Base-by-base conservation (phyloP, 1,140 invertebrate species). In the Hylaeus anthracinus region DNA sequence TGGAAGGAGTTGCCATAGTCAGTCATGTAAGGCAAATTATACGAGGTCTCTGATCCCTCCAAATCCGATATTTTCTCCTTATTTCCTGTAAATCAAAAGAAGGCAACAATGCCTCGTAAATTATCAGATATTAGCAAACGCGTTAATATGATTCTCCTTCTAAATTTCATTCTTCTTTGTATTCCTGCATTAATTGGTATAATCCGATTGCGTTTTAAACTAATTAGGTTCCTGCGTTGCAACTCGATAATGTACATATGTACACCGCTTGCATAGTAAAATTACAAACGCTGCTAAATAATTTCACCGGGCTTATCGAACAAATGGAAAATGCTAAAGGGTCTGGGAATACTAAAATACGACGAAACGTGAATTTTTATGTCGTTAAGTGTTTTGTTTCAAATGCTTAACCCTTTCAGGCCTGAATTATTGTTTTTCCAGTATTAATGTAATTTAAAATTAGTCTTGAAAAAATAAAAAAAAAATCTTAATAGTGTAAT, bases 31-130 rank as follows among this genome's bases (percentile, higher is more conserved):
- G 26, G 1, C 0, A 39, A 56, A 14, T 3, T 48, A 26, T 81
- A 71, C 1, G 53, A 3, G 15, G 82, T 51, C 5, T 86, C 78
- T 0, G 84, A 72, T 39, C 1, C 45, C n/a, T 81, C 67, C 45
- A 86, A 58, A 73, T 86, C 82, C 26, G 39, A 37, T 0, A 1
- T 1, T 3, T 71, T 26, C n/a, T 61, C 55, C 6, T 26, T 26
- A 26, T 81, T 15, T 61, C 9, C 65, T 86, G 53, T n/a, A 67
- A 60, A 51, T 26, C 26, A 39, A 64, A 58, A 77, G 12, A 60
- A 66, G 5, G 14, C 51, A 39, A 41, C 64, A 43, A 45, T 39
- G 3, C 26, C 26, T 39, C 45, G 39, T 14, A 45, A 72, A 39
- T 2, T 48, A 26, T 26, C 26, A 26, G 14, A 9, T 26, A 51